phyloP scores from a whole-genome alignment of 1,140 invertebrate species.

The Drosophila azteca region DNA sequence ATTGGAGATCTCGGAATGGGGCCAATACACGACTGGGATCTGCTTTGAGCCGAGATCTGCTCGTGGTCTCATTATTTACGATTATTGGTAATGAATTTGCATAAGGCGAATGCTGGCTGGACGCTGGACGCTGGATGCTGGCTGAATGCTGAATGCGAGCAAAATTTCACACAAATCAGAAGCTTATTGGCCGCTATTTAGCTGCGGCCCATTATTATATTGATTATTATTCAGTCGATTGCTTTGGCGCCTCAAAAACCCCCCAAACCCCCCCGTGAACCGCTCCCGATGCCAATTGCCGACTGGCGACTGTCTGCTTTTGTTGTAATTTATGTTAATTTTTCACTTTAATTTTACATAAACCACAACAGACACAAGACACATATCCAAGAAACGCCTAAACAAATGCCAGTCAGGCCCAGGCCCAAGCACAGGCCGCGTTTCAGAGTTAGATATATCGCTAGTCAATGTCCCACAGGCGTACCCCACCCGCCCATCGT shows the following conservation, averaged over 20 bases:
- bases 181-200: slow-evolving; percentile 73
- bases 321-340: slow-evolving; percentile 77
- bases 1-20: slow-evolving; percentile 41
- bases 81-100: slow-evolving; percentile 71
- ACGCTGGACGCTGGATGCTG: slow-evolving; percentile 19
- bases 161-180: slow-evolving; percentile 79
- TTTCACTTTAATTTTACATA: slow-evolving; percentile 69
- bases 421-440: slow-evolving; percentile 24
- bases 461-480: slow-evolving; percentile 39
- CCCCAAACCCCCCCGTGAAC: not conserved
- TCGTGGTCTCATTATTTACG: slow-evolving; percentile 75
- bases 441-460: slow-evolving; percentile 39
- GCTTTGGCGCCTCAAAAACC: slow-evolving; percentile 57
- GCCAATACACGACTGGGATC: slow-evolving; percentile 34
- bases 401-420: slow-evolving; percentile 66
- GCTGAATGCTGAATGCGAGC: not conserved
- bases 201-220: slow-evolving; percentile 72
- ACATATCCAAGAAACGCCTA: slow-evolving; percentile 68
- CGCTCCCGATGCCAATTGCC: not conserved
- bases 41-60: slow-evolving; percentile 18
- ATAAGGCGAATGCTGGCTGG: slow-evolving; percentile 53
- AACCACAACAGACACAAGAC: slow-evolving; percentile 47
- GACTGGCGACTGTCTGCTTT: slow-evolving; percentile 52
- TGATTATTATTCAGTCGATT: slow-evolving; percentile 65
- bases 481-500: not conserved